Evolutionary conservation across 2,797 vertebrate genomes (phyloP).

Genomic region (Coranthus polyacanthus): DNA sequence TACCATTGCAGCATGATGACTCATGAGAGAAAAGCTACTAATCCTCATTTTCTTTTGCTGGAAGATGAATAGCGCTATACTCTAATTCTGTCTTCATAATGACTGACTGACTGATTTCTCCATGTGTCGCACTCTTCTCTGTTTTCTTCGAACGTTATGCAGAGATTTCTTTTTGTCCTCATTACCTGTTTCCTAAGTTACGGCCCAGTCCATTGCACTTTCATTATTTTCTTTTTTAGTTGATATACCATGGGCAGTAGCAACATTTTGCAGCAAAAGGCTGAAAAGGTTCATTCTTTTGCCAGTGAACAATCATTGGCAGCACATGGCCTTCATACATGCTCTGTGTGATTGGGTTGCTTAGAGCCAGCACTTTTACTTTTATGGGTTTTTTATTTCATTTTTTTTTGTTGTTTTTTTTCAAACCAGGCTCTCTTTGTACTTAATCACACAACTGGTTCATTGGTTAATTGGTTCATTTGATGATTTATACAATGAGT

Average conservation of each 20-base stretch:
- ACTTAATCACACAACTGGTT: too few relatives aligned
- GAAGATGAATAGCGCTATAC: conserved; percentile 41
- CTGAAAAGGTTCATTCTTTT: conserved; percentile 14
- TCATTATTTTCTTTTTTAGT: conserved; percentile 59
- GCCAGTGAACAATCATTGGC: conserved; percentile 19
- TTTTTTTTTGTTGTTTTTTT: too few relatives aligned
- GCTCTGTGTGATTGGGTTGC: background rate
- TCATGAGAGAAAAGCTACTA: conserved; percentile 60
- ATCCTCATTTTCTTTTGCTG: conserved; percentile 52
- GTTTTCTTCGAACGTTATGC: conserved; percentile 22
- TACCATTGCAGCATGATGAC: conserved; percentile 55
- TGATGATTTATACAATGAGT: too few relatives aligned
- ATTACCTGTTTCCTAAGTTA: conserved; percentile 44
- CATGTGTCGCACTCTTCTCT: conserved; percentile 11
- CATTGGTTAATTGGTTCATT: too few relatives aligned
- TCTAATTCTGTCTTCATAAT: conserved; percentile 58
- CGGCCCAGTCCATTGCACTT: conserved; percentile 47
- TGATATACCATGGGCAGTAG: conserved; percentile 25
- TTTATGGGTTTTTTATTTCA: too few relatives aligned
- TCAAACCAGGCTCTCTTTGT: too few relatives aligned
- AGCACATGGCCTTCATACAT: conserved; percentile 3
- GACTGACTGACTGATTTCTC: too few relatives aligned
- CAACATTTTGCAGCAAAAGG: conserved; percentile 9
- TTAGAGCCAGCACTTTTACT: background rate
- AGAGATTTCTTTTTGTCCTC: conserved; percentile 26